Evolutionary conservation across 2,797 vertebrate species (phyloP).

Genomic region (Cottoperca gobio): DNA sequence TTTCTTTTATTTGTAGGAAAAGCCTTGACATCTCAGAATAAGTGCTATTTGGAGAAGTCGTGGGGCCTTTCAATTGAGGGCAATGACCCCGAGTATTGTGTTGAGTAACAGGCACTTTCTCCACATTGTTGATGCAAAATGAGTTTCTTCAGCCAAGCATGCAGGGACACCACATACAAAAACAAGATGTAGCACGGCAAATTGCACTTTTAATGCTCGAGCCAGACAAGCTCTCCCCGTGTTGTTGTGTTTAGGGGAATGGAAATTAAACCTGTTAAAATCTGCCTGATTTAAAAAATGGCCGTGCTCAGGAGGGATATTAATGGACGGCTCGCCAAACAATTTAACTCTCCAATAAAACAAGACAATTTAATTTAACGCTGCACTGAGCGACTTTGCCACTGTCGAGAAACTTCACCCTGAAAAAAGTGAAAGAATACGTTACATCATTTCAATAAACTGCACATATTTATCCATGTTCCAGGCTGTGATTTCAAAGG

Average conservation of each 20-base stretch:
- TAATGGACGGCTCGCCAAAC: neutral
- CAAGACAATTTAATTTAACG: neutral
- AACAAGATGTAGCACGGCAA: slow-evolving; percentile 14
- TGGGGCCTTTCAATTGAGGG: slow-evolving; percentile 29
- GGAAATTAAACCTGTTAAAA: slow-evolving; percentile 4
- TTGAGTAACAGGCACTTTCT: slow-evolving; percentile 52
- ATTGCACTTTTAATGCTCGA: slow-evolving; percentile 26
- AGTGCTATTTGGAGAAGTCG: slow-evolving; percentile 34
- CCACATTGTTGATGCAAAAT: slow-evolving; percentile 60
- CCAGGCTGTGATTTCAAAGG: neutral
- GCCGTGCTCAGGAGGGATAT: neutral
- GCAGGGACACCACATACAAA: slow-evolving; percentile 17
- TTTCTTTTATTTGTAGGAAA: slow-evolving; percentile 23
- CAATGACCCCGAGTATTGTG: slow-evolving; percentile 44
- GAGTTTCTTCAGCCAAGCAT: slow-evolving; percentile 66
- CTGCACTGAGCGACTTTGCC: neutral
- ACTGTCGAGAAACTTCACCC: neutral
- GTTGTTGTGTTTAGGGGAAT: slow-evolving; percentile 21
- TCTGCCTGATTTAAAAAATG: slow-evolving; percentile 5
- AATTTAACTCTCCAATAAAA: neutral
- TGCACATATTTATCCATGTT: neutral
- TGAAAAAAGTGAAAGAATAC: neutral
- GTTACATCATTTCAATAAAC: neutral
- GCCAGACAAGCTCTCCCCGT: neutral
- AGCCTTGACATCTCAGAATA: slow-evolving; percentile 23